Evolutionary conservation across 1,140 invertebrate species (phyloP).

Genomic region (Leptinotarsa texana): DNA sequence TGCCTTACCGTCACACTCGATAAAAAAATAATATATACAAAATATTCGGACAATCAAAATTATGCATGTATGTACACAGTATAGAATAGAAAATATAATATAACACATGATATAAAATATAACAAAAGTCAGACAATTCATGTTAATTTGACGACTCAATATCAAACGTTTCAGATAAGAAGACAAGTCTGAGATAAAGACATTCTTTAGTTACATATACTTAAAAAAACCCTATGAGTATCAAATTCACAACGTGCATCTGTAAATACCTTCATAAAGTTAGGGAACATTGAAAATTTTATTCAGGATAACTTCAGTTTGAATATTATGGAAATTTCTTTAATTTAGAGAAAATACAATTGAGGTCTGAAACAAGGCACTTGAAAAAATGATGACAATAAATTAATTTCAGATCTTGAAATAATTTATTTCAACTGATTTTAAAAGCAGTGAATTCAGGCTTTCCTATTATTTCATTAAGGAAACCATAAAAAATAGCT

Average conservation of each 20-base stretch:
- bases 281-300: not conserved
- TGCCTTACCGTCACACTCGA: constrained; percentile 10
- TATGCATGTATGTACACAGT: not conserved
- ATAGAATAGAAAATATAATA: constrained; percentile 11
- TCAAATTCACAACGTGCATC: not conserved
- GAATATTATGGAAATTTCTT: too few relatives aligned
- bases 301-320: too few relatives aligned
- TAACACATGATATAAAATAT: constrained; percentile 17
- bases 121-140: constrained; percentile 9
- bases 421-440: too few relatives aligned
- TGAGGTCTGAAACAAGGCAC: too few relatives aligned
- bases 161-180: constrained; percentile 9
- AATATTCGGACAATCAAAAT: not conserved
- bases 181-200: constrained; percentile 2
- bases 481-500: too few relatives aligned
- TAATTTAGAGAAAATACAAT: too few relatives aligned
- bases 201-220: not conserved
- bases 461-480: too few relatives aligned
- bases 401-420: too few relatives aligned
- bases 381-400: too few relatives aligned
- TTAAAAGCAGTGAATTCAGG: too few relatives aligned
- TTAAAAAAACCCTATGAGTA: not conserved
- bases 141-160: constrained; percentile 3
- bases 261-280: not conserved
- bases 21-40: constrained; percentile 26